Percentiles rank a stretch among this genome's conserved stretches.
These are phyloP conservation scores for Ctenochaetus hawaiiensis DNA, from an alignment of 2,797 vertebrate genomes.

Conservation along the genomic window DNA sequence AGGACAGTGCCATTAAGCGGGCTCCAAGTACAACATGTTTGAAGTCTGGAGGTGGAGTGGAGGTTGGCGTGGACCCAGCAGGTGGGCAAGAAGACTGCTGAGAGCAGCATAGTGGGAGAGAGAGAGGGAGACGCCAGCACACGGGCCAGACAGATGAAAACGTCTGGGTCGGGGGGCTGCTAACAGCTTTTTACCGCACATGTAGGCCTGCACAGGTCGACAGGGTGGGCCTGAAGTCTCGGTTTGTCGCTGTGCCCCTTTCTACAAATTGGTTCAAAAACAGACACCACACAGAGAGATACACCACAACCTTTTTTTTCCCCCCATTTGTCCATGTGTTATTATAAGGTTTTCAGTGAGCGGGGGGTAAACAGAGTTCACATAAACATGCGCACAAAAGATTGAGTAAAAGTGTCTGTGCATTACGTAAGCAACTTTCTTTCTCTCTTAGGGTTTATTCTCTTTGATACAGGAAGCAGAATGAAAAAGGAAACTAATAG, in stretches of 20 bases:
- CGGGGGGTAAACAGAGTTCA: conserved; percentile 43
- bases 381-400: conserved; percentile 43
- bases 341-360: conserved; percentile 34
- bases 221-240: not conserved
- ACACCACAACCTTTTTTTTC: conserved; percentile 26
- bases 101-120: conserved; percentile 60
- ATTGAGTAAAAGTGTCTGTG: conserved; percentile 11
- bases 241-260: not conserved
- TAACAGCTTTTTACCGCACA: conserved; percentile 22
- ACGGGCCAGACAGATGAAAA: conserved; percentile 45
- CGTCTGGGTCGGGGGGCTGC: conserved; percentile 41
- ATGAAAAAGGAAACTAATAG: conserved; percentile 2
- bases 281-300: conserved; percentile 6
- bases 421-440: conserved; percentile 6
- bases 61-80: conserved; percentile 70
- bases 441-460: conserved; percentile 8
- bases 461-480: conserved; percentile 24
- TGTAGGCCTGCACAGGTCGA: conserved; percentile 5
- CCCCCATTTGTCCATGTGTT: conserved; percentile 62
- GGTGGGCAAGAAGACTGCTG: conserved; percentile 72
- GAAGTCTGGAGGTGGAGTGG: conserved; percentile 64
- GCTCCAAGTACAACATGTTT: conserved; percentile 61
- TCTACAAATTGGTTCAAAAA: conserved; percentile 25
- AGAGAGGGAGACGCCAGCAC: conserved; percentile 55
- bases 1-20: conserved; percentile 23